phyloP scores from a whole-genome alignment of 2,113 vertebrate genomes.

The human (Homo sapiens) region GRCh38 chr5:179879001-179879500 shows the following conservation, averaged over 20 bases:
- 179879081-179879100: constrained; percentile 96
- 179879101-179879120: constrained; percentile 91
- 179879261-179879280: not conserved
- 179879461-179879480: not conserved
- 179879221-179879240: no score
- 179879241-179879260: not conserved
- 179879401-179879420: not conserved
- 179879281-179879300: not conserved
- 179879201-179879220: not conserved
- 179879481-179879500: not conserved
- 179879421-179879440: not conserved
- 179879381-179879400: not conserved
- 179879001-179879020: not conserved
- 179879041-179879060: constrained; percentile 94
- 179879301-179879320: not conserved
- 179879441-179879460: not conserved
- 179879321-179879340: not conserved
- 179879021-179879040: accelerated
- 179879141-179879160: constrained; percentile 97
- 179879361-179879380: accelerated
- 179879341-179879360: not conserved
- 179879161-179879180: constrained; percentile 97
- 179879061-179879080: constrained; percentile 94
- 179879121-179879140: constrained; percentile 99
- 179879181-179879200: constrained; percentile 99